Evolutionary conservation across 2,888 invertebrate species (phyloP).

Genomic region (Fragum whitleyi): DNA sequence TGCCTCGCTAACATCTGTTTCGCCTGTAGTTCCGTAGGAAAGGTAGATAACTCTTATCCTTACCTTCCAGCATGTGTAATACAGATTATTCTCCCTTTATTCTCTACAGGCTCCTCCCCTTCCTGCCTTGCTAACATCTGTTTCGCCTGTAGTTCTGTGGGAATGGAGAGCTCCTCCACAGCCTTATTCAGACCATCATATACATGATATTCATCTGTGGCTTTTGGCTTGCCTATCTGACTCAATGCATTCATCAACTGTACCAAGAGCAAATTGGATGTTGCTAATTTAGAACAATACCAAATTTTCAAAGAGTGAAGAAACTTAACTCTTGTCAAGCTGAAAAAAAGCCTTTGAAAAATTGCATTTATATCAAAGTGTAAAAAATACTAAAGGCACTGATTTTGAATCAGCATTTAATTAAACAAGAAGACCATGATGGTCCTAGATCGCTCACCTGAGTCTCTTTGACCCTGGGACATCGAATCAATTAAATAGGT

Average conservation of each 20-base stretch:
- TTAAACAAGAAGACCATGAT: too few relatives aligned
- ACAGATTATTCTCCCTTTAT: constrained; percentile 94
- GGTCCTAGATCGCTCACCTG: too few relatives aligned
- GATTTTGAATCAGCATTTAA: too few relatives aligned
- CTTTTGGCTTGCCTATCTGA: constrained; percentile 90
- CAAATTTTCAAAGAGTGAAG: too few relatives aligned
- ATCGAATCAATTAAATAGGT: too few relatives aligned
- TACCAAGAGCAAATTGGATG: too few relatives aligned
- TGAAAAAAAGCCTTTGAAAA: too few relatives aligned
- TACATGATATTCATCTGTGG: constrained; percentile 85
- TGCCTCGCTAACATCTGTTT: constrained; percentile 87
- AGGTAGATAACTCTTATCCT: constrained; percentile 11
- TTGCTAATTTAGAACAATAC: too few relatives aligned
- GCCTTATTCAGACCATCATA: constrained; percentile 94
- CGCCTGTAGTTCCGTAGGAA: constrained; percentile 89
- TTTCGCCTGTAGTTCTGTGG: constrained; percentile 91
- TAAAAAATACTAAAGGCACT: too few relatives aligned
- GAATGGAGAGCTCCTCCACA: constrained; percentile 93
- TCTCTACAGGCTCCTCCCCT: constrained; percentile 84
- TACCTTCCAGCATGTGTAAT: constrained; percentile 92
- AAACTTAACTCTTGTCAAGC: too few relatives aligned
- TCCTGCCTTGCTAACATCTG: constrained; percentile 86
- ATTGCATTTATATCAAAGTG: too few relatives aligned
- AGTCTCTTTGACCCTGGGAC: too few relatives aligned
- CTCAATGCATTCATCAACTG: constrained; percentile 94